These are phyloP conservation scores for Perca schrenkii DNA, from an alignment of 2,113 vertebrate species.

Conservation along the genomic window DNA sequence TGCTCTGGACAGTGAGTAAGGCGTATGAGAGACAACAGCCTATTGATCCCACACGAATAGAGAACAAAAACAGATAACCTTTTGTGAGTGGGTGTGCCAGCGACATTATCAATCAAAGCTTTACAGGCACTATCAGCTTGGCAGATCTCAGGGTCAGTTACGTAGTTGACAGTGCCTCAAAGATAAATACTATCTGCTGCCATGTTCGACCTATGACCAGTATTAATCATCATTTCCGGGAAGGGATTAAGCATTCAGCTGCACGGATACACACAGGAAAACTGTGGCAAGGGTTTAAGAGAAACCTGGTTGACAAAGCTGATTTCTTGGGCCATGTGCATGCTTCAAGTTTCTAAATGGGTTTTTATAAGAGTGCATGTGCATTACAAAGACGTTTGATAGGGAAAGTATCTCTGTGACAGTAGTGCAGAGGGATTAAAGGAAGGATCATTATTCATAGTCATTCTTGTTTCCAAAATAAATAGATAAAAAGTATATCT, in stretches of 20 bases:
- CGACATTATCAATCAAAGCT: conserved; percentile 40
- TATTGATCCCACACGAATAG: conserved; percentile 13
- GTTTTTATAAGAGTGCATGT: too few relatives aligned
- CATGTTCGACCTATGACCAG: conserved; percentile 24
- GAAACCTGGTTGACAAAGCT: background rate
- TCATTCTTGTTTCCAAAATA: background rate
- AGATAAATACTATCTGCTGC: conserved; percentile 41
- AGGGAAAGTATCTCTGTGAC: background rate
- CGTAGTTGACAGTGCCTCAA: conserved; percentile 18
- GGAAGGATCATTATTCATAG: background rate
- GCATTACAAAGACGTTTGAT: too few relatives aligned
- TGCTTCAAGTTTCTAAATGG: too few relatives aligned
- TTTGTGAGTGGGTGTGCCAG: conserved; percentile 6
- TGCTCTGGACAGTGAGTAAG: background rate
- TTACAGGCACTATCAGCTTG: background rate
- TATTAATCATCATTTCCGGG: conserved; percentile 10
- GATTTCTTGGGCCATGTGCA: too few relatives aligned
- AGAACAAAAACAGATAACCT: conserved; percentile 11
- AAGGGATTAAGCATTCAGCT: conserved; percentile 1
- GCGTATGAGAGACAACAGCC: background rate
- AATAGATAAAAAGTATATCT: background rate
- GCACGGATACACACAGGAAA: background rate
- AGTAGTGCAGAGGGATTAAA: background rate
- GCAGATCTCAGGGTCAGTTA: conserved; percentile 34
- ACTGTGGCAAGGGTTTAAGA: background rate